Base-by-base conservation (phyloP, 2,888 invertebrate species). In the Terebella lapidaria region DNA sequence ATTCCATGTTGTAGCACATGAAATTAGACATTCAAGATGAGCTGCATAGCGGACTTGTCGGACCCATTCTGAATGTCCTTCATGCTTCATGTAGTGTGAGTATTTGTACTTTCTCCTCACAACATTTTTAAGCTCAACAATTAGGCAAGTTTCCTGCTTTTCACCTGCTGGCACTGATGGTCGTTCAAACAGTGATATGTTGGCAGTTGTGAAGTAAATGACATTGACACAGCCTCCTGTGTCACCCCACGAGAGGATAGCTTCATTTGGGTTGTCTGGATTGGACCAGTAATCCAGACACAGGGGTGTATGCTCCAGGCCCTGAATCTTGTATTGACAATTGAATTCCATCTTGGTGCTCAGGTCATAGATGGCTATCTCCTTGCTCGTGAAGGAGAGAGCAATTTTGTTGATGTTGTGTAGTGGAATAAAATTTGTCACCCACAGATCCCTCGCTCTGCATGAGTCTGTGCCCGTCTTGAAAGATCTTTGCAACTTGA, bases 211-310 rank as follows among this genome's bases (percentile, higher is more conserved):
- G 66, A 80, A 81, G 61, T 77, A 75, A 26, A 81, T 66, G 49
- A 74, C 73, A 62, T 78, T 79, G 47, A 81, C 74, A 54, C 63
- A 69, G 2, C 81, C 81, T 2, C 75, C 75, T 3, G 77, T 74
- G 70, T 81, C 80, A 4, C 80, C 80, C 78, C 80, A 81, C 5
- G 72, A 72, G 24, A 81, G 59, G 15, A 79, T 71, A 0, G 80
- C 77, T 62, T 81, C 79, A 66, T 80, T 79, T 2, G 71, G 67
- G 61, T 80, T 78, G 64, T 72, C 70, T 2, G 77, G 73, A 63
- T 80, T 77, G 20, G 67, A 74, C 80, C 80, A 81, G 68, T 78
- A 81, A 59, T 81, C 79, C 57, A 81, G 59, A 53, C 74, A 75
- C 3, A 80, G 71, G 4, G 81, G 80, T 22, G 78, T 79, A 58